These are phyloP conservation scores for Lepeophtheirus nordmannii DNA, from an alignment of 2,888 invertebrate genomes.

Conservation along the genomic window DNA sequence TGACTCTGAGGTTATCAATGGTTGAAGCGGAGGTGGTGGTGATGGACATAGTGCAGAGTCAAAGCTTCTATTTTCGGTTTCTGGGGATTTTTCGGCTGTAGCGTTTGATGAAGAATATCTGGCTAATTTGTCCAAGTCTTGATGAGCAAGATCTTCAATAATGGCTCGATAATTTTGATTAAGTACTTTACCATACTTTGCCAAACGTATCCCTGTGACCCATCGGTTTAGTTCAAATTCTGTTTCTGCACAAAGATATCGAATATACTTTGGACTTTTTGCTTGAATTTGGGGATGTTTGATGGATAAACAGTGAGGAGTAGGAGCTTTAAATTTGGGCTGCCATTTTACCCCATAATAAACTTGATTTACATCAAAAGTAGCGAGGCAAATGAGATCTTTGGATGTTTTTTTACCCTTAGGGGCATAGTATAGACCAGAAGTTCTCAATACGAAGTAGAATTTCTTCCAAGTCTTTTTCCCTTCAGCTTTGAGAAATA, in stretches of 20 bases:
- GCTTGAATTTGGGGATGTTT: slow-evolving; percentile 86
- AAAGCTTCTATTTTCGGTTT: slow-evolving; percentile 12
- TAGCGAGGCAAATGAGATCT: slow-evolving; percentile 79
- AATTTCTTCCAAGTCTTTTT: slow-evolving; percentile 98
- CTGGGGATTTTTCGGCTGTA: neutral
- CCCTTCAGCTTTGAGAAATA: slow-evolving; percentile 87
- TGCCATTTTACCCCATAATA: slow-evolving; percentile 91
- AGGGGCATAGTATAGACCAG: slow-evolving; percentile 89
- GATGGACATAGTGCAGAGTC: slow-evolving; percentile 15
- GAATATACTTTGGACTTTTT: slow-evolving; percentile 78
- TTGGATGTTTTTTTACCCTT: slow-evolving; percentile 71
- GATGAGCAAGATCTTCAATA: slow-evolving; percentile 66
- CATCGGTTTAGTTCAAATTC: slow-evolving; percentile 67
- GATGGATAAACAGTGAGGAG: slow-evolving; percentile 86
- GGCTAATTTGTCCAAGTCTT: slow-evolving; percentile 62
- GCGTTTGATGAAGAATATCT: slow-evolving; percentile 12
- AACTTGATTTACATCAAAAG: slow-evolving; percentile 78
- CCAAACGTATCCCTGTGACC: slow-evolving; percentile 61
- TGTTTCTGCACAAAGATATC: slow-evolving; percentile 92
- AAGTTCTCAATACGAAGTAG: slow-evolving; percentile 82
- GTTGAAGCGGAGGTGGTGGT: neutral
- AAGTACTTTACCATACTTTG: slow-evolving; percentile 38
- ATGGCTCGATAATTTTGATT: slow-evolving; percentile 71
- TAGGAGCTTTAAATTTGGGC: slow-evolving; percentile 94
- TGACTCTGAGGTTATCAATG: neutral